Conservation (phyloP, 2,888 invertebrate species). For the Noctua pronuba region DNA sequence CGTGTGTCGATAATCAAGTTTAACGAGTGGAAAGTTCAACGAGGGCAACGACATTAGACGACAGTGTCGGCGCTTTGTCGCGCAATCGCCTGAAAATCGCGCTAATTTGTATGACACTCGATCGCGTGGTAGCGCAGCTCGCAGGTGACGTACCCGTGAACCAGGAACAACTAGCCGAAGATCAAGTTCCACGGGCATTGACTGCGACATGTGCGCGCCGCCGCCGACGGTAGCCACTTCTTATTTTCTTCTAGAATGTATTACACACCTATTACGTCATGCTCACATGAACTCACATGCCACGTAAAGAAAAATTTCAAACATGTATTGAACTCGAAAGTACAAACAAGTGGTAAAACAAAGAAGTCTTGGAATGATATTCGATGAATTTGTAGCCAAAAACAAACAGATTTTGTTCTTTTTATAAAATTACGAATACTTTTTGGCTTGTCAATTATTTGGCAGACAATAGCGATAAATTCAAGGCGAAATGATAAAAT, state of each 20-base stretch:
- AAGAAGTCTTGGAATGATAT: conserved; percentile 11
- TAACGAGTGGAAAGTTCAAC: conserved; percentile 88
- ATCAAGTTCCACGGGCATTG: conserved; percentile 70
- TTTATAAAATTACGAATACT: conserved; percentile 48
- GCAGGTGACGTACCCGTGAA: conserved; percentile 68
- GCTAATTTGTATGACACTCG: conserved; percentile 78
- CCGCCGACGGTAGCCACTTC: conserved; percentile 30
- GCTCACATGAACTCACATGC: conserved; percentile 23
- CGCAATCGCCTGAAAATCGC: conserved; percentile 83
- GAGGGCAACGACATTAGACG: conserved; percentile 81
- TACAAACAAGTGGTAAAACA: conserved; percentile 13
- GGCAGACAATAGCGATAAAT: conserved; percentile 80
- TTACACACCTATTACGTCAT: conserved; percentile 48
- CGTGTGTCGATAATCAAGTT: conserved; percentile 87
- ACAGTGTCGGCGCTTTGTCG: conserved; percentile 80
- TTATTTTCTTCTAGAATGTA: conserved; percentile 55
- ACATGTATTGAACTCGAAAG: conserved; percentile 15
- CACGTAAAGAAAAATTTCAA: conserved; percentile 8
- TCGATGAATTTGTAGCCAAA: conserved; percentile 14
- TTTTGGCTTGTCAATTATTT: conserved; percentile 71
- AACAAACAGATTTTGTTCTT: conserved; percentile 34
- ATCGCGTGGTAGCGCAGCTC: conserved; percentile 71
- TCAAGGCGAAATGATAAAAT: conserved; percentile 87
- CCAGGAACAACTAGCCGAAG: conserved; percentile 76
- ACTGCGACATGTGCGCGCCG: conserved; percentile 64